Base-by-base conservation (phyloP, 2,113 vertebrate genomes). In the Todiramphus saurophagus region DNA sequence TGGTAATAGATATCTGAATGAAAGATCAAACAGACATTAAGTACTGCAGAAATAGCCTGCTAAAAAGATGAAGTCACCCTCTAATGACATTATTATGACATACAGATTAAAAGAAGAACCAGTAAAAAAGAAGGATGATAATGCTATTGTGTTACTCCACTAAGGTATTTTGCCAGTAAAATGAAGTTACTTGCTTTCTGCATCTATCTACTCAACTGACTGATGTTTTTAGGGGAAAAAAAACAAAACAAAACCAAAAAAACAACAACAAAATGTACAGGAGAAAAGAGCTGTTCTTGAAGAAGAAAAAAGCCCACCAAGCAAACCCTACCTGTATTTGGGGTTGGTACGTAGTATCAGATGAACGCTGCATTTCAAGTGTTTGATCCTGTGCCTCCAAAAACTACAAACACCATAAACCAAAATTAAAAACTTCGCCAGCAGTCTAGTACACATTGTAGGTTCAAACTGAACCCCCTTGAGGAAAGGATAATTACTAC, bases 401-500 rank as follows among this genome's bases (percentile, higher is more conserved):
- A 97, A 95, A 96, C 93, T 97, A 96, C 95, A 97, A 97, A 97
- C 97, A 96, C 83, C 92, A 95, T 96, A 97, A 96, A 94, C 89
- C 84, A 91, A 97, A 97, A 96, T 98, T 97, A 97, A 98, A 98
- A 98, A 96, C 96, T 94, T 94, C 11, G 90, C 96, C 97, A 98
- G 91, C 96, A 97, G 83, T 90, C 97, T 96, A 95, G 97, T 98
- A 97, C 94, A 93, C 97, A 96, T 95, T 97, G 98, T 98, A 98
- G 97, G 94, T 97, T 96, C 97, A 97, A 97, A 98, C 98, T 97
- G 98, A 92, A 97, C 93, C 93, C 96, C 96, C 95, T 96, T 87
- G 89, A 96, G 94, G 98, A 97, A 96, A 97, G 93, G 98, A 98
- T 98, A 98, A 98, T 98, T 98, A 98, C 98, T 98, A 98, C 98